A percentile compares a stretch with the other conserved stretches of the same genome.
These are phyloP conservation scores for Rafetus swinhoei DNA, from an alignment of 2,113 vertebrate genomes.

Conservation along the genomic window DNA sequence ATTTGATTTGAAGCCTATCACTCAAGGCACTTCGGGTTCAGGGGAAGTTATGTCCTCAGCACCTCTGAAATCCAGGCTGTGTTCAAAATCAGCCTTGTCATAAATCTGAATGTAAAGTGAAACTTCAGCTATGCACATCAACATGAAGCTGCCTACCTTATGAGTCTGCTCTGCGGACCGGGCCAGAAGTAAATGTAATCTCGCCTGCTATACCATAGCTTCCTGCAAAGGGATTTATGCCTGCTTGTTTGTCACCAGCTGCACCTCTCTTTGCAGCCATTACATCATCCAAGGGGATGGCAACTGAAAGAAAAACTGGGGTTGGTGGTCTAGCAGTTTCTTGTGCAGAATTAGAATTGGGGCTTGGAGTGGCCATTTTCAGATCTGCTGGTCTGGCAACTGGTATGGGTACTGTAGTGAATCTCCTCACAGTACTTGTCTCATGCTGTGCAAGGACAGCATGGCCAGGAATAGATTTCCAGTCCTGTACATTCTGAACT, in stretches of 20 bases:
- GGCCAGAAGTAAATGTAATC: slow-evolving; percentile 35
- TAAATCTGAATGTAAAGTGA: not conserved
- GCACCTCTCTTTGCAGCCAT: slow-evolving; percentile 37
- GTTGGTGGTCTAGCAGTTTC: slow-evolving; percentile 20
- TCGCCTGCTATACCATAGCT: slow-evolving; percentile 47
- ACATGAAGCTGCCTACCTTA: not conserved
- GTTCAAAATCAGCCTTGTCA: too few species aligned
- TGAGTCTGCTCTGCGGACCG: slow-evolving; percentile 32
- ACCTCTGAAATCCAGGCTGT: not conserved
- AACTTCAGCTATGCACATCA: not conserved
- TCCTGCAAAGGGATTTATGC: slow-evolving; percentile 24
- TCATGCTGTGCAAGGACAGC: slow-evolving; percentile 42
- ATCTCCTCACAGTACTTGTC: slow-evolving; percentile 50
- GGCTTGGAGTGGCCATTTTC: not conserved
- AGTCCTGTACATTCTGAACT: slow-evolving; percentile 54
- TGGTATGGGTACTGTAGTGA: slow-evolving; percentile 53
- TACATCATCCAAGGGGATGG: slow-evolving; percentile 66
- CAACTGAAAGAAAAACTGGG: slow-evolving; percentile 54
- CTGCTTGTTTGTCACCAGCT: slow-evolving; percentile 44
- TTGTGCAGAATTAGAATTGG: slow-evolving; percentile 27
- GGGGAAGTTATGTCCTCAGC: not conserved
- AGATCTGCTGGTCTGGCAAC: slow-evolving; percentile 61
- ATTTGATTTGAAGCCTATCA: too few species aligned
- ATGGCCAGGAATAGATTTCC: slow-evolving; percentile 54
- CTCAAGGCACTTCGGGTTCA: not conserved